Evolutionary conservation across 1,140 invertebrate genomes (phyloP).

Genomic region (Spodoptera frugiperda): DNA sequence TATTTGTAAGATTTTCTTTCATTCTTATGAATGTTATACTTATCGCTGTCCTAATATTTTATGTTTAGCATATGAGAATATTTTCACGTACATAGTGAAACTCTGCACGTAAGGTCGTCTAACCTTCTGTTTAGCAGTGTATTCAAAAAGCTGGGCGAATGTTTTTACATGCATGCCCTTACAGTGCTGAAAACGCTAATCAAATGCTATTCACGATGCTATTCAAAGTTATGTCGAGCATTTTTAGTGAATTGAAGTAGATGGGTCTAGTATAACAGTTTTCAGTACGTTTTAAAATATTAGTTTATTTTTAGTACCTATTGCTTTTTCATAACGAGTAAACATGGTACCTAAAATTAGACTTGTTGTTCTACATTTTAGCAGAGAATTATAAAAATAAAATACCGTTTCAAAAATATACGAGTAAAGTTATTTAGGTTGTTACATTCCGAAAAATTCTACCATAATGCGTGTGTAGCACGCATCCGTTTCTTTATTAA

Average conservation of each 20-base stretch:
- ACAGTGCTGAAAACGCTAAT: constrained; percentile 3
- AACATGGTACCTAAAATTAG: background rate
- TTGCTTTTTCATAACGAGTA: background rate
- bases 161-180: constrained; percentile 7
- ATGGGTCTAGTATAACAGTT: no score
- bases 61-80: background rate
- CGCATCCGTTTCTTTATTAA: constrained; percentile 32
- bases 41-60: background rate
- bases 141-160: background rate
- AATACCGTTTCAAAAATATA: constrained; percentile 12
- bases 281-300: background rate
- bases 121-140: no score
- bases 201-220: constrained; percentile 6
- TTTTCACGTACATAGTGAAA: no score
- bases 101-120: no score
- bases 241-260: no score
- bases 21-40: no score
- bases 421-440: background rate
- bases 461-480: constrained; percentile 30
- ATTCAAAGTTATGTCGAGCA: background rate
- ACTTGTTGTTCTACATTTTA: background rate
- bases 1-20: no score
- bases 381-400: constrained; percentile 11
- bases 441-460: constrained; percentile 21
- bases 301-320: background rate